Evolutionary conservation across 2,888 invertebrate species (phyloP).

Genomic region (Ochropacha duplaris): DNA sequence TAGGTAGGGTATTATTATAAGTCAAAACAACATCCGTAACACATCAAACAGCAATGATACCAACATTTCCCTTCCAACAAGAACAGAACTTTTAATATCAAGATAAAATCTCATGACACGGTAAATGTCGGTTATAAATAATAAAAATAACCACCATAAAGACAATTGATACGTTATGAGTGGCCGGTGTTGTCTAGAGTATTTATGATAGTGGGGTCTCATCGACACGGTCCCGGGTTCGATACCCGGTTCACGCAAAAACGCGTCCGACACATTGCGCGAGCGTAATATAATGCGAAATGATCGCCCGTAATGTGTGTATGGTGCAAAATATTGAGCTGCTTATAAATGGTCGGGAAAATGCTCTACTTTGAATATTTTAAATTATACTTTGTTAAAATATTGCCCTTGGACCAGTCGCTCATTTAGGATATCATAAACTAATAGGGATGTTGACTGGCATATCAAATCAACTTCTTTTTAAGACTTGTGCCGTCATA

Average conservation of each 20-base stretch:
- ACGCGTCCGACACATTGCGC: conserved; percentile 49
- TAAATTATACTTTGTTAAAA: no score
- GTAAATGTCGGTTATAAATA: conserved; percentile 63
- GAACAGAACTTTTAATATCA: conserved; percentile 22
- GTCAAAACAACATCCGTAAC: conserved; percentile 7
- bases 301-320: conserved; percentile 76
- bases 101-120: conserved; percentile 58
- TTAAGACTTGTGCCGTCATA: no score
- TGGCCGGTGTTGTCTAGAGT: conserved; percentile 40
- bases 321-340: conserved; percentile 65
- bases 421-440: no score
- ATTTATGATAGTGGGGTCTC: conserved; percentile 65
- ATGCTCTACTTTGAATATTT: conserved; percentile 39
- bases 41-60: neutral
- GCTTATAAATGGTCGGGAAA: conserved; percentile 19
- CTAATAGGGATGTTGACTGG: no score
- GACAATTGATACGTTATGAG: conserved; percentile 78
- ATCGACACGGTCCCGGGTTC: conserved; percentile 59
- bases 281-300: conserved; percentile 68
- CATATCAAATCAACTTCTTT: no score
- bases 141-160: conserved; percentile 68
- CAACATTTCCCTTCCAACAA: conserved; percentile 8
- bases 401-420: no score
- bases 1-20: neutral
- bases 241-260: conserved; percentile 56